A percentile compares a stretch with the other conserved stretches of the same genome.
These are phyloP conservation scores for Mellivora capensis DNA, from an alignment of 2,113 vertebrate genomes.

Conservation along the genomic window DNA sequence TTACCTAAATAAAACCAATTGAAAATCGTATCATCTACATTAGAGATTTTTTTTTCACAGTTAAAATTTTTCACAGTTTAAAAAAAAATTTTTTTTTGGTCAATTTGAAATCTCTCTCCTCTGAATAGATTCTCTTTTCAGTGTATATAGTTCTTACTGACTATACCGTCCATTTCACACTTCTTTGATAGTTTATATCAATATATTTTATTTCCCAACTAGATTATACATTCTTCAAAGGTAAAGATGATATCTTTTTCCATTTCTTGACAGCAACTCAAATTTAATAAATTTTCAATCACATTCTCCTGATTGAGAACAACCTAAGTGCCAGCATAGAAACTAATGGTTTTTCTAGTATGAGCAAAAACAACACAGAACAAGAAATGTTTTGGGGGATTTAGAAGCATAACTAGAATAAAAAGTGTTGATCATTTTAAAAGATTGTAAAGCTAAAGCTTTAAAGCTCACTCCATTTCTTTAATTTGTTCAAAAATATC, in stretches of 20 bases:
- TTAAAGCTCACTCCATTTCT: constrained; percentile 69
- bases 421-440: constrained; percentile 66
- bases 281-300: constrained; percentile 32
- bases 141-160: not conserved
- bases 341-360: not conserved
- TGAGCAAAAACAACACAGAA: not conserved
- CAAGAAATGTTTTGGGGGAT: not conserved
- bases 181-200: not conserved
- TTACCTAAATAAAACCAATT: not conserved
- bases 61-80: not conserved
- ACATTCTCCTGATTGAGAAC: constrained; percentile 34
- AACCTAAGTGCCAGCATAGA: not conserved
- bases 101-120: not conserved
- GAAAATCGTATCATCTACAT: not conserved
- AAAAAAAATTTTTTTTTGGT: not conserved
- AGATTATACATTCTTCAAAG: not conserved
- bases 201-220: not conserved
- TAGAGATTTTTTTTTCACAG: not conserved
- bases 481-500: constrained; percentile 71
- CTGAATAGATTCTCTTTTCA: not conserved
- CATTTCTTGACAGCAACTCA: constrained; percentile 28
- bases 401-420: constrained; percentile 12
- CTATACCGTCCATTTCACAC: not conserved
- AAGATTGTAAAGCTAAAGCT: constrained; percentile 13
- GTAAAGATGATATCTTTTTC: not conserved